These are phyloP conservation scores for Xiphophorus birchmanni DNA, from an alignment of 2,797 vertebrate species.

Conservation along the genomic window DNA sequence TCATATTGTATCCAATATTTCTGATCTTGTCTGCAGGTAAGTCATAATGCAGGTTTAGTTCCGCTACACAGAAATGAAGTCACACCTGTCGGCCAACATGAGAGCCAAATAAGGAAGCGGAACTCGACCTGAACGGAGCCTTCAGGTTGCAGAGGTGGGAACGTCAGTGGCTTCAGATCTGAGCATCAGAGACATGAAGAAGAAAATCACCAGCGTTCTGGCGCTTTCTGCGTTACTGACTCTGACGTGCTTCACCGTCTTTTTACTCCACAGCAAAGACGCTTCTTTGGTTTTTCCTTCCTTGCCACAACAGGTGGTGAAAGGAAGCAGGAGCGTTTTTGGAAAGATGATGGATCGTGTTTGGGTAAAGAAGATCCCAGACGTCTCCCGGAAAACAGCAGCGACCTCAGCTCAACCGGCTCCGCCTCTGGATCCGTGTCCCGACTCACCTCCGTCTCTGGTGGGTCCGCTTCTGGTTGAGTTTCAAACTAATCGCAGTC, in stretches of 20 bases:
- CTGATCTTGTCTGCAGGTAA: too few species aligned
- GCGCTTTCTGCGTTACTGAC: slow-evolving; percentile 7
- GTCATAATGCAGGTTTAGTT: too few species aligned
- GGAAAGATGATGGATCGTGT: rapidly evolving
- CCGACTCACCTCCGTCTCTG: slow-evolving; percentile 48
- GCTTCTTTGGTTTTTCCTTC: rapidly evolving
- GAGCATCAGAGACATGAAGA: slow-evolving; percentile 2
- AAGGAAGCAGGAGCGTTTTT: neutral
- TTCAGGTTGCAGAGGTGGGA: too few species aligned
- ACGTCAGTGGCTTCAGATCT: too few species aligned
- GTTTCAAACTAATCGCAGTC: slow-evolving; percentile 24
- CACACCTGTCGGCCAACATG: too few species aligned
- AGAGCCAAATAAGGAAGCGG: neutral
- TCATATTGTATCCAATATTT: too few species aligned
- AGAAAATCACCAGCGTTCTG: neutral
- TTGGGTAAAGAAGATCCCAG: rapidly evolving
- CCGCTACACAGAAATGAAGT: too few species aligned
- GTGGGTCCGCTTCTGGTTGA: slow-evolving; percentile 52
- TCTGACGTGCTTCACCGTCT: neutral
- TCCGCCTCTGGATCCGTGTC: slow-evolving; percentile 39
- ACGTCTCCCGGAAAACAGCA: rapidly evolving
- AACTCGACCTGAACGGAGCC: too few species aligned
- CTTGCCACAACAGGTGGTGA: rapidly evolving
- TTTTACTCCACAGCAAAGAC: neutral
- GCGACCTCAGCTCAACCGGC: neutral